These are phyloP conservation scores for Cenopis cana DNA, from an alignment of 2,888 invertebrate genomes.

Conservation along the genomic window DNA sequence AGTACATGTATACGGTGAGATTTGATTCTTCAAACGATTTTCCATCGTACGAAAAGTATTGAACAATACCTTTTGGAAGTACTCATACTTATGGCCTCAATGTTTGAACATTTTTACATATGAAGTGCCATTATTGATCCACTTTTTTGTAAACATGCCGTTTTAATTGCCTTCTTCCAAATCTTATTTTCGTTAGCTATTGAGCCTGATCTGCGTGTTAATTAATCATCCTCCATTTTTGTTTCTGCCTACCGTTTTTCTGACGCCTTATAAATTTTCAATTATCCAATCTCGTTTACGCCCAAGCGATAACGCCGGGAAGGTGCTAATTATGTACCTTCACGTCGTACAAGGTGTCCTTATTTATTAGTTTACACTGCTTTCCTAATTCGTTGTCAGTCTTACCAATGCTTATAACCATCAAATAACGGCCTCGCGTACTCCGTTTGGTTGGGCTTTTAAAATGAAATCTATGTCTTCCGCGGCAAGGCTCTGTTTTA, in stretches of 20 bases:
- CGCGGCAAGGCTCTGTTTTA: neutral
- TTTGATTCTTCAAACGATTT: neutral
- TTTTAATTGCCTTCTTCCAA: too few relatives aligned
- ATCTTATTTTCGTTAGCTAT: constrained; percentile 5
- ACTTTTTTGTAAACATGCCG: too few relatives aligned
- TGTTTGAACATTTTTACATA: too few relatives aligned
- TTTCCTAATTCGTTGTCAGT: constrained; percentile 52
- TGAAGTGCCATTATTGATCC: too few relatives aligned
- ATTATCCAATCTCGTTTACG: constrained; percentile 26
- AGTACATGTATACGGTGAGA: neutral
- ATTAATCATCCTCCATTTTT: constrained; percentile 28
- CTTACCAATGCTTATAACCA: constrained; percentile 44
- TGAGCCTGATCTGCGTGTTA: constrained; percentile 7
- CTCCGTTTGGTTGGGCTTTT: neutral
- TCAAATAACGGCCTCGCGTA: neutral
- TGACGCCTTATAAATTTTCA: constrained; percentile 27
- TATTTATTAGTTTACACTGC: constrained; percentile 53
- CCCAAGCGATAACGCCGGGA: constrained; percentile 28
- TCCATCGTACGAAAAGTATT: too few relatives aligned
- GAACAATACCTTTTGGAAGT: too few relatives aligned
- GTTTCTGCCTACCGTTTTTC: constrained; percentile 24
- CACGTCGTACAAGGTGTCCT: constrained; percentile 48
- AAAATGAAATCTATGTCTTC: neutral
- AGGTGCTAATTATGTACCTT: constrained; percentile 29
- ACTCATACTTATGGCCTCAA: too few relatives aligned